Base-by-base conservation (phyloP, 2,888 invertebrate species). In the Incurvaria masculella region DNA sequence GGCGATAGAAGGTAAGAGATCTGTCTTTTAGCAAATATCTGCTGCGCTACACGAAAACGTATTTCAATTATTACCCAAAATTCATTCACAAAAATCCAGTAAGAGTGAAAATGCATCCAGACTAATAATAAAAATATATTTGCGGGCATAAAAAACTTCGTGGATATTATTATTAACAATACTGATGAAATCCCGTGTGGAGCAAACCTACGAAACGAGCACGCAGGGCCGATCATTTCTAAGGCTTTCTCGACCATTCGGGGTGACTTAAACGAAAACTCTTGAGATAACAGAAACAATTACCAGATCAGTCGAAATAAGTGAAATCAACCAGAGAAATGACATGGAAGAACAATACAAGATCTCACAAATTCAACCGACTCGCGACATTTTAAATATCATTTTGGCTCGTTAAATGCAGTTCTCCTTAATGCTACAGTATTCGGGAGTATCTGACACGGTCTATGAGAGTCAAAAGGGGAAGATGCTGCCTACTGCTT, bases 401-500 rank as follows among this genome's bases (percentile, higher is more conserved):
- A 33, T 33, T 33, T 33, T 33, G 33, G 33, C 33, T 33, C 33
- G 14, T 33, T 33, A 33, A 33, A 33, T 33, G 33, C 33, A 33
- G 33, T 33, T 33, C 33, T 3, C 14, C 33, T 33, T 33, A 33
- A 33, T n/a, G 33, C 33, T 33, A 33, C 33, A 14, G 14, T 33
- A 33, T 33, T 33, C 33, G 8, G 6, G 33, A 33, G 33, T 14
- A 23, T 6, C 10, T 10, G 23, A 23, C 33, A 14, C 33, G 11
- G 14, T 14, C 33, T 4, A 33, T 33, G n/a, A 27, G 27, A 33
- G 33, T 33, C 11, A 33, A 8, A 33, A 4, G 4, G 3, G 14
- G 33, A 14, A n/a, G 14, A 17, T 21, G 10, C 23, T 48, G 47
- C 55, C 69, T 73, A 79, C 68, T 79, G 78, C 63, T 79, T 79